These are phyloP conservation scores for Carterocephalus palaemon DNA, from an alignment of 2,888 invertebrate genomes.

Conservation along the genomic window DNA sequence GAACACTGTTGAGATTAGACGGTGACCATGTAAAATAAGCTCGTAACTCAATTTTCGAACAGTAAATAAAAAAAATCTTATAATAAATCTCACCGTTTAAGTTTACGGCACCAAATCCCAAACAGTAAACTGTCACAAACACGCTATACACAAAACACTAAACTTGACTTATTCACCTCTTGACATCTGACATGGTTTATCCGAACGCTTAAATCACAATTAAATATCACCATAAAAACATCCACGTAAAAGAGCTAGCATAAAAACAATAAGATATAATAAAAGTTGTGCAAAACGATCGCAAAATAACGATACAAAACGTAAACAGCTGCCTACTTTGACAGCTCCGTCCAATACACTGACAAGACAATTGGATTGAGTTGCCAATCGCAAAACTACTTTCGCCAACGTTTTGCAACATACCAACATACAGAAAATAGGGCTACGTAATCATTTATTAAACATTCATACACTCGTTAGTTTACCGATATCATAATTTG, in stretches of 20 bases:
- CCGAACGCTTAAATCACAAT: constrained; percentile 52
- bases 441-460: constrained; percentile 28
- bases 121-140: constrained; percentile 75
- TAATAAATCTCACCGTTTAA: constrained; percentile 68
- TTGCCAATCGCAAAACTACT: constrained; percentile 63
- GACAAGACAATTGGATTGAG: constrained; percentile 59
- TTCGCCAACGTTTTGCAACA: constrained; percentile 48
- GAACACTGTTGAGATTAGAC: neutral
- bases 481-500: too few species aligned
- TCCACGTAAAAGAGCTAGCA: constrained; percentile 60
- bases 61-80: constrained; percentile 19
- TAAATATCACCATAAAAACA: constrained; percentile 56
- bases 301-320: constrained; percentile 76
- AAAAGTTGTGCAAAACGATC: constrained; percentile 74
- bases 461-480: too few species aligned
- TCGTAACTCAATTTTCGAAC: constrained; percentile 2
- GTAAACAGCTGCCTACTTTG: constrained; percentile 77
- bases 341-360: constrained; percentile 72
- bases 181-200: constrained; percentile 74
- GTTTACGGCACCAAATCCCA: constrained; percentile 73
- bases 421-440: constrained; percentile 40
- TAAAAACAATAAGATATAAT: constrained; percentile 72
- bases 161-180: constrained; percentile 72
- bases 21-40: neutral
- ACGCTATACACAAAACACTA: constrained; percentile 72